A percentile compares a stretch with the other conserved stretches of the same genome.
Conservation (phyloP, 1,140 invertebrate genomes). For the Lethrus apterus region DNA sequence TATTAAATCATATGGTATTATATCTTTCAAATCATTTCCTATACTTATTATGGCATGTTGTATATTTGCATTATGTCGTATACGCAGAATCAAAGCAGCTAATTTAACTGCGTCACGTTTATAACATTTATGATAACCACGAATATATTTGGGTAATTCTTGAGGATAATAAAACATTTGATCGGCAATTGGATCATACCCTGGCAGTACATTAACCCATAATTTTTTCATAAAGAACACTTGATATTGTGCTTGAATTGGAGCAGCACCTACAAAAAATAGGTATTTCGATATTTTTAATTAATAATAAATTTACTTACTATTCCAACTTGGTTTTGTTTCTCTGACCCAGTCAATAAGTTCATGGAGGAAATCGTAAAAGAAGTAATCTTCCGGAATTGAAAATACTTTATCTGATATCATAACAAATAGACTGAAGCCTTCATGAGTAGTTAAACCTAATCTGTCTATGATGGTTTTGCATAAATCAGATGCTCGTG, state of each 20-base stretch:
- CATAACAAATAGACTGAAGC: slow-evolving; percentile 90
- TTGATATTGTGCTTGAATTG: slow-evolving; percentile 78
- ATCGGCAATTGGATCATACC: slow-evolving; percentile 82
- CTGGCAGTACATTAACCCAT: slow-evolving; percentile 86
- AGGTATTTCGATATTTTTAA: background rate
- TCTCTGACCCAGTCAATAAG: slow-evolving; percentile 79
- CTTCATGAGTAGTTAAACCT: slow-evolving; percentile 67
- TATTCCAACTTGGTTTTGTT: slow-evolving; percentile 65
- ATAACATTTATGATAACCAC: slow-evolving; percentile 78
- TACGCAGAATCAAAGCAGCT: slow-evolving; percentile 73
- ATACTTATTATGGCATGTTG: slow-evolving; percentile 31
- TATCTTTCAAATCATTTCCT: slow-evolving; percentile 49
- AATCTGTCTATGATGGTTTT: slow-evolving; percentile 69
- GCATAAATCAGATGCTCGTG: slow-evolving; percentile 76
- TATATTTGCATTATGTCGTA: slow-evolving; percentile 62
- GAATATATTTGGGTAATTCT: slow-evolving; percentile 86
- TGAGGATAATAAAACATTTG: slow-evolving; percentile 93
- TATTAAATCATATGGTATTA: slow-evolving; percentile 74
- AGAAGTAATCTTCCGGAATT: slow-evolving; percentile 86
- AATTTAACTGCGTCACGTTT: slow-evolving; percentile 74
- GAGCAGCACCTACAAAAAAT: slow-evolving; percentile 34
- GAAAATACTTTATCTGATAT: slow-evolving; percentile 90
- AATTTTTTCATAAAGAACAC: slow-evolving; percentile 97
- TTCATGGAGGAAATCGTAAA: slow-evolving; percentile 92
- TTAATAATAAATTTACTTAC: slow-evolving; percentile 42